phyloP scores from a whole-genome alignment of 53 echinoderm and acorn worm genomes.

The Paracentrotus lividus region DNA sequence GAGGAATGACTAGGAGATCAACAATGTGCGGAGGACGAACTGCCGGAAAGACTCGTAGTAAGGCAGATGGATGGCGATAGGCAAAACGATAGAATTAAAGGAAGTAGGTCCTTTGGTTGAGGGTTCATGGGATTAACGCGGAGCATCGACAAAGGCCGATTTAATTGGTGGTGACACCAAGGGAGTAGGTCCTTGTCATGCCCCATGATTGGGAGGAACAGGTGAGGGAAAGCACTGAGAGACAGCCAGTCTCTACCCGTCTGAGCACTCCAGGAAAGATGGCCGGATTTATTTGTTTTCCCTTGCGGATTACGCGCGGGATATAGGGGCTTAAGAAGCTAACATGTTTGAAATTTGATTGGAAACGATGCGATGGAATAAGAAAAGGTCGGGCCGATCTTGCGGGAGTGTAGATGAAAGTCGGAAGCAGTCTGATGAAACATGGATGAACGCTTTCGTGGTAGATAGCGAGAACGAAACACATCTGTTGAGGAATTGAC shows the following conservation, averaged over 20 bases:
- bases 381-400: conserved; percentile 3
- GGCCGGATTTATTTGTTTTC: conserved; percentile 55
- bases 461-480: neutral
- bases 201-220: neutral
- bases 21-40: neutral
- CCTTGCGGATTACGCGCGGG: neutral
- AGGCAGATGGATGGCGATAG: neutral
- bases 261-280: conserved; percentile 10
- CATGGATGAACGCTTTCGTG: neutral
- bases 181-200: conserved; percentile 38
- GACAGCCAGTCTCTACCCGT: neutral
- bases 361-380: conserved; percentile 36
- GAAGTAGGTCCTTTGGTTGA: neutral
- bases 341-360: conserved; percentile 51
- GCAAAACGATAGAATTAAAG: neutral
- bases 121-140: conserved; percentile 44
- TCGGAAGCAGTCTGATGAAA: neutral
- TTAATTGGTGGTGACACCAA: conserved; percentile 47
- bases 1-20: neutral
- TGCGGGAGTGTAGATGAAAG: neutral
- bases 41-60: neutral
- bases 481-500: conserved; percentile 11
- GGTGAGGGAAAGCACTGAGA: neutral
- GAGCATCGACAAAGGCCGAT: conserved; percentile 51
- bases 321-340: conserved; percentile 29